Base-by-base conservation (phyloP, 2,797 vertebrate genomes). In the Alfaro cultratus region DNA sequence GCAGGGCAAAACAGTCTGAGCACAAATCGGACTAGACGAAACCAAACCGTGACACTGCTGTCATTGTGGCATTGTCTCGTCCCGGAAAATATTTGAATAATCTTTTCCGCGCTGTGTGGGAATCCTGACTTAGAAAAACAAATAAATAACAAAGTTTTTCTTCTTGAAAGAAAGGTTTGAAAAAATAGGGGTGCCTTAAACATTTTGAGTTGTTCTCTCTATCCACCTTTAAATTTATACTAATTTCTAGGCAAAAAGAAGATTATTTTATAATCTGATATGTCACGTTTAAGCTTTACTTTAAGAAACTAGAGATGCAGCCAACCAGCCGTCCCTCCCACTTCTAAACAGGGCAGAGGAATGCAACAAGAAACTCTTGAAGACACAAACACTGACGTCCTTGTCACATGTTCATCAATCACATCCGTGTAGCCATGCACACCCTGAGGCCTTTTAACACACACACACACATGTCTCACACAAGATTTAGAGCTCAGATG, bases 321-420 rank as follows among this genome's bases (percentile, higher is more conserved):
- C 41, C 41, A 3, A 15, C 41, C 68, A 71, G 23, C 13, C 12
- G 5, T 71, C 68, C 68, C 39, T 8, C 12, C 68, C 41, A 71
- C 41, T 45, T 71, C 68, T 76, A 51, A 85, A 87, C 47, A 74
- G 18, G 64, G 43, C 64, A 73, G 70, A 90, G 81, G 83, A 90
- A 91, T 88, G 83, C 75, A 82, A 73, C 77, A 64, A 84, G 85
- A 83, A 84, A 82, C 74, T 81, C 68, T 81, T 83, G 29, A 89
- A 88, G 77, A 82, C 34, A 2, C 36, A 21, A 53, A 86, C 82
- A 88, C 85, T 53, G 53, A 74, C 79, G 82, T 67, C 83, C 82
- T 83, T 87, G 87, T 91, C 86, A 77, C 80, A 80, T n/a, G 21
- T 82, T 80, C 82, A 91, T 89, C 83, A 87, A 86, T 92, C 87